Evolutionary conservation across 2,113 vertebrate species (phyloP), one percentile per base, ranked within the genome.

Genomic region (Marcusenius ussheri): DNA sequence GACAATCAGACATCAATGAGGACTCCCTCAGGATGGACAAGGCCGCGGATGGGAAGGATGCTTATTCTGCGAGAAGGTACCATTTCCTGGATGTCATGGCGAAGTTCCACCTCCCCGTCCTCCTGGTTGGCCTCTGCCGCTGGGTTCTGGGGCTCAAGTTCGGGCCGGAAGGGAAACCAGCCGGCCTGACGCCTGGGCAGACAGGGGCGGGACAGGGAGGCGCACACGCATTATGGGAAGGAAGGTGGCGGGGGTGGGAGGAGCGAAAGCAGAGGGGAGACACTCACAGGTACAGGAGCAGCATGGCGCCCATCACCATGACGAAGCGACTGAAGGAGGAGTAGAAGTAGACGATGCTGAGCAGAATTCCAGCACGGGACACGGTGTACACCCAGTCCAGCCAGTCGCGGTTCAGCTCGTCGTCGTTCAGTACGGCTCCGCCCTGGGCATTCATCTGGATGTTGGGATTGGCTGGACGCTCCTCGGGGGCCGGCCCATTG

Each of bases 301-400:
- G 96, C 97, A 99, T 98, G 94, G 98, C 98, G 91, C 97, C 97
- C 96, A 97, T 97, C 66, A 99, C 98, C 98, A 99, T 98, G 95
- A 99, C 93, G 89, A 99, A 99, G 0, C 98, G 97, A 91, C 97
- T 99, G 94, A 99, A 98, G 58, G 98, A 99, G 0, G 98, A 99
- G 93, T 99, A 99, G 95, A 99, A 99, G 95, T 99, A 99, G 24
- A 99, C 97, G 19, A 99, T 96, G 91, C 98, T 98, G 74, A 99
- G 97, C 9, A 99, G 95, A 90, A 99, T 96, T 0, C 96, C 97
- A 0, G 98, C 97, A 5, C 98, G 96, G 0, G 97, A 98, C 85
- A 98, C 95, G 0, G 97, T 98, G 93, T 98, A 99, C 94, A 98
- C 96, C 98, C 98, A 99, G 95, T 99, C 98, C 88, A 99, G 95